Base-by-base conservation (phyloP, 2,797 vertebrate species). In the Protosalanx chinensis region DNA sequence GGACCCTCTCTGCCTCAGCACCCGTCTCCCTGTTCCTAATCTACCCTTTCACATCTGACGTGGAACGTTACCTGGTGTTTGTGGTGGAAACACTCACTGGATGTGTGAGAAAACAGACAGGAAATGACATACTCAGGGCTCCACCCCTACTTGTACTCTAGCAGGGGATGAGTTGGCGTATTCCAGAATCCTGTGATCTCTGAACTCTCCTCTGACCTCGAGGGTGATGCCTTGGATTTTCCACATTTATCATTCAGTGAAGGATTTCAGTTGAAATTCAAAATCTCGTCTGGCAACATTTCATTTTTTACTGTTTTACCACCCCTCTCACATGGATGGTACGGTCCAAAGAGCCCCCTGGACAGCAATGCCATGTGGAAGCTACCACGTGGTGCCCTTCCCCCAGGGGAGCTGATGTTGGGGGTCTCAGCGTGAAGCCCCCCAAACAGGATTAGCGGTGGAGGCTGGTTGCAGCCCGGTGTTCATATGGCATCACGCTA, bases 401-500 rank as follows among this genome's bases (percentile, higher is more conserved):
- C 27, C 27, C 2, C 27, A 30, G 27, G 12, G 20, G 73, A 56
- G 33, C 35, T 74, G 35, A 64, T 70, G 18, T 67, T 65, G 46
- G 29, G 57, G 46, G 57, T 71, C 56, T 7, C 20, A 51, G 41
- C n/a, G 60, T 53, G 18, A 33, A 56, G 1, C 12, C 32, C 13
- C 35, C 56, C 60, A 71, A 86, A 86, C 74, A 73, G 79, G 86
- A 88, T 83, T 86, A 84, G 80, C 76, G 79, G 76, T 70, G 76
- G 68, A 60, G 56, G 49, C 73, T 18, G 27, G 18, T 60, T 23
- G 20, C 46, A 66, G 57, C 64, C 53, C 61, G 77, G 32, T 75
- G 71, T 49, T 84, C 72, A 58, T 79, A 82, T 84, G 83, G 79
- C 70, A 71, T 72, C 76, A 78, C 30, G 73, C 74, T 73, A 73